Evolutionary conservation across 2,113 vertebrate species (phyloP).

Genomic region (zebrafish (Danio rerio)): GRCz12tu NC_133180.1:30868501-30869000

Average conservation of each 20-base stretch:
- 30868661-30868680: not conserved
- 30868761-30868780: conserved; percentile 3
- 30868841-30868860: not conserved
- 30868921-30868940: too few relatives aligned
- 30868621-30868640: not conserved
- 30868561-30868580: not conserved
- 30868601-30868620: not conserved
- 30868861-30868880: not conserved
- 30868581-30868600: not conserved
- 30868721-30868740: conserved; percentile 22
- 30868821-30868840: not conserved
- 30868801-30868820: conserved; percentile 4
- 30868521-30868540: conserved; percentile 23
- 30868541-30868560: conserved; percentile 2
- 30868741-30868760: conserved; percentile 14
- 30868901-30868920: not conserved
- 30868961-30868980: too few relatives aligned
- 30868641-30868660: not conserved
- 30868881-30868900: not conserved
- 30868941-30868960: too few relatives aligned
- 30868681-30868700: conserved; percentile 33
- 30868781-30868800: conserved; percentile 16
- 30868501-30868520: conserved; percentile 31
- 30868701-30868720: conserved; percentile 33
- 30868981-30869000: too few relatives aligned